Evolutionary conservation across 2,113 vertebrate genomes (phyloP), one percentile per base, ranked within the genome.

Genomic region (Macrotis lagotis): DNA sequence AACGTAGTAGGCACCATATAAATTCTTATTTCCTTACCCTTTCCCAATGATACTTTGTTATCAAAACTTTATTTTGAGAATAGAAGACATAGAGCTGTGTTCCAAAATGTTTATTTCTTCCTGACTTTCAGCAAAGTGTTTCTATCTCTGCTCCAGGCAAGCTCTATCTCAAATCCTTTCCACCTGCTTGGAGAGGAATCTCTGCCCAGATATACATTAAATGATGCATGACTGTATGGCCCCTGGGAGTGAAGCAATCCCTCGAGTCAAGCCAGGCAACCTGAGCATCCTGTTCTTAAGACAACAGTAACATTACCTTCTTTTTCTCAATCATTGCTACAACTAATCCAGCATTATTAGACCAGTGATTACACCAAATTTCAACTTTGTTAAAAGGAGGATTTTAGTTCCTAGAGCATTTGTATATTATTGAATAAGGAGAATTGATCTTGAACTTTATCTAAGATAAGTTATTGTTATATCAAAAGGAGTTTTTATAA

Each of bases 401-500:
- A 51, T 22, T 50, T 88, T 91, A 48, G 59, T 53, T 90, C 31
- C 24, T 48, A 59, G 89, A 74, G 3, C 90, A 91, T 93, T 26
- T 91, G 88, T 95, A 52, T 89, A 44, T 66, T 53, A 24, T 44
- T 83, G 19, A 83, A 28, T 88, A 55, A 96, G 50, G 90, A 55
- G 1, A 50, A 14, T 66, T 66, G 19, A 83, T 51, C 91, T 95
- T 55, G 48, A n/a, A 92, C 19, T 50, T 0, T 48, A 59, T 55
- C 48, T 90, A 90, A 93, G 95, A 89, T 95, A 37, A 89, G 14
- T 52, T 52, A 14, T 50, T 96, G 51, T 91, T 94, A n/a, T 92
- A 83, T 28, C 66, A 51, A 89, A 97, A 92, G 48, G 9, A 83
- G 12, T 92, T 95, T 95, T 91, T 83, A 51, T 92, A 89, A 94